Percentiles rank a stretch among this genome's conserved stretches.
phyloP scores from a whole-genome alignment of 1,140 invertebrate species.

The Lepidurus arcticus region DNA sequence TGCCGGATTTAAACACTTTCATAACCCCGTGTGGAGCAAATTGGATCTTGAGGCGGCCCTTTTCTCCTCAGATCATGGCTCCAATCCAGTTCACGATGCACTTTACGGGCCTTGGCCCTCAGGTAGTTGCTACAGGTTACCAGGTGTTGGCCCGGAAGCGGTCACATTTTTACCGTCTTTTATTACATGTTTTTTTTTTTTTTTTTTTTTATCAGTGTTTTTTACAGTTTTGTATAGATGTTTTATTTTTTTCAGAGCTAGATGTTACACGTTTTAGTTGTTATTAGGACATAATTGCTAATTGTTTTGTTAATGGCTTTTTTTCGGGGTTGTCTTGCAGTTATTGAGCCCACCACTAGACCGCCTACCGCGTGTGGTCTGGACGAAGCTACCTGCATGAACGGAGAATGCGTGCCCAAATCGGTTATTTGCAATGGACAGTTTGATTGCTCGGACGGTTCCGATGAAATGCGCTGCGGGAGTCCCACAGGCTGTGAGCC shows the following conservation, averaged over 20 bases:
- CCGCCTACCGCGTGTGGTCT: constrained; percentile 58
- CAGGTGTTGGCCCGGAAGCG: constrained; percentile 12
- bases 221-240: not conserved
- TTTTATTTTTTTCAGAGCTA: constrained; percentile 10
- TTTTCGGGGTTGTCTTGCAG: constrained; percentile 36
- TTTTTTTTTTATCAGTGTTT: not conserved
- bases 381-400: constrained; percentile 82
- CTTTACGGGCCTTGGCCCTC: not conserved
- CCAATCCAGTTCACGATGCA: constrained; percentile 12
- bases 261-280: not conserved
- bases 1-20: not conserved
- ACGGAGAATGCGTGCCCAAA: constrained; percentile 83
- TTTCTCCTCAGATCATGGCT: constrained; percentile 32
- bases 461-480: constrained; percentile 85
- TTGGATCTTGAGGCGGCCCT: constrained; percentile 26
- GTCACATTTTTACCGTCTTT: not conserved
- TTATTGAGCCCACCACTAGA: constrained; percentile 41
- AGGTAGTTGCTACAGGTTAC: constrained; percentile 1
- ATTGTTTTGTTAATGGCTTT: constrained; percentile 37
- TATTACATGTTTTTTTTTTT: not conserved
- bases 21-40: not conserved
- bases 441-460: constrained; percentile 74
- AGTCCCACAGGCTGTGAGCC: constrained; percentile 72
- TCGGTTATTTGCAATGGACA: constrained; percentile 72
- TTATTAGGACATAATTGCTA: constrained; percentile 1